Base-by-base conservation (phyloP, 2,888 invertebrate species). In the Aspidiotus destructor region DNA sequence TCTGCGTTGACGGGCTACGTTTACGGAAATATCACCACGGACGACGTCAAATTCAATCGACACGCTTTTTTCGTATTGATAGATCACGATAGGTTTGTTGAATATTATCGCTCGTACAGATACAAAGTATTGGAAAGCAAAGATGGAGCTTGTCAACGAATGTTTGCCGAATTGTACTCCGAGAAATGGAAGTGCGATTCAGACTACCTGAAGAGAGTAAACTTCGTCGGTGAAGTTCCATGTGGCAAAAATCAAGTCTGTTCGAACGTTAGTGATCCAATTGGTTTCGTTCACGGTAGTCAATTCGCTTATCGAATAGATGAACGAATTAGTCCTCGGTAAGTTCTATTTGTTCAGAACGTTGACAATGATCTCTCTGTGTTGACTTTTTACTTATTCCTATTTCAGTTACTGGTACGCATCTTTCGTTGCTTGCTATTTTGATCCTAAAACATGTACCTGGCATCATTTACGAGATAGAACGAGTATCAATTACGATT, bases 261-360 rank as follows among this genome's bases (percentile, higher is more conserved):
- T 78, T 77, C 82, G 53, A 96, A 96, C 79, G 96, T 96, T 79
- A 95, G 94, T 78, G 92, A 91, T 78, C 85, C 89, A 40, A 83
- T 83, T 78, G 89, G 91, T 82, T 92, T 97, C 2, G 83, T 97
- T 11, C 85, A 86, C 74, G 87, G 86, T 62, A 86, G 89, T 78
- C 97, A 98, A 79, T 94, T 98, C 78, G 97, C 97, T 0, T 96
- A 92, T 80, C 88, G 89, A 71, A 88, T 98, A 71, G 86, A 91
- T 76, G 90, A 96, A 28, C 28, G 28, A 28, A 28, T 28, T 28
- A 28, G 28, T 28, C 28, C 28, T 78, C 85, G 28, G 28, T 28
- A 28, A 28, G 28, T 28, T 28, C 5, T 28, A 5, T 28, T 5
- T 28, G 28, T 28, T 28, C 28, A 28, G 28, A 28, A 5, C 28